Conservation (phyloP, 1,140 invertebrate genomes). For the Theocolax elegans region DNA sequence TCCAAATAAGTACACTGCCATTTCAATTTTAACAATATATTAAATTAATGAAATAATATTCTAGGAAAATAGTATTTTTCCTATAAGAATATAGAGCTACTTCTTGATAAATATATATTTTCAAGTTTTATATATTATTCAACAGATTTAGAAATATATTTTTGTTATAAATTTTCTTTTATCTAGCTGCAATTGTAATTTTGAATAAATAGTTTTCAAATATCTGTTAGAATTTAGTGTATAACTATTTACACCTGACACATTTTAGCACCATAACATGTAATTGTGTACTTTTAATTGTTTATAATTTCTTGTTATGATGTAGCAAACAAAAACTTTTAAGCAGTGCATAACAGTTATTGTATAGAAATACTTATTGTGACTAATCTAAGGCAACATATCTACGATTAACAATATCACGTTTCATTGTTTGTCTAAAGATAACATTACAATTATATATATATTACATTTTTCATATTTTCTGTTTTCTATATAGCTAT, state of each 20-base stretch:
- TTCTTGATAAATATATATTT: neutral
- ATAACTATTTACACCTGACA: neutral
- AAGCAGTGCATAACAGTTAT: conserved; percentile 38
- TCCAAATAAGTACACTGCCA: conserved; percentile 4
- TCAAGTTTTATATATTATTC: neutral
- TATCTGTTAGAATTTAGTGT: neutral
- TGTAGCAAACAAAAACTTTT: conserved; percentile 17
- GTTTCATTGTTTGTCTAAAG: neutral
- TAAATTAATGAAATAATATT: neutral
- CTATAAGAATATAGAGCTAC: neutral
- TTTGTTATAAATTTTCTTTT: neutral
- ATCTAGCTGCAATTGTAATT: too few species aligned
- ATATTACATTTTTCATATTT: neutral
- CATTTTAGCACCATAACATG: conserved; percentile 9
- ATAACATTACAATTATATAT: neutral
- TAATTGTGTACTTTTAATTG: neutral
- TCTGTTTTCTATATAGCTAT: neutral
- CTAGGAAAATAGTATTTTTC: neutral
- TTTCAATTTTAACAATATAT: too few species aligned
- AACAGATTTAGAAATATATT: too few species aligned
- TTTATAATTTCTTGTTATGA: neutral
- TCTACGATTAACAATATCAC: conserved; percentile 24
- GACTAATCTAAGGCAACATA: conserved; percentile 32
- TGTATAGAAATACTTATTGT: conserved; percentile 21
- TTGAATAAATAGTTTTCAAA: neutral